phyloP scores from a whole-genome alignment of 1,140 invertebrate species.

The Telenomus remus region DNA sequence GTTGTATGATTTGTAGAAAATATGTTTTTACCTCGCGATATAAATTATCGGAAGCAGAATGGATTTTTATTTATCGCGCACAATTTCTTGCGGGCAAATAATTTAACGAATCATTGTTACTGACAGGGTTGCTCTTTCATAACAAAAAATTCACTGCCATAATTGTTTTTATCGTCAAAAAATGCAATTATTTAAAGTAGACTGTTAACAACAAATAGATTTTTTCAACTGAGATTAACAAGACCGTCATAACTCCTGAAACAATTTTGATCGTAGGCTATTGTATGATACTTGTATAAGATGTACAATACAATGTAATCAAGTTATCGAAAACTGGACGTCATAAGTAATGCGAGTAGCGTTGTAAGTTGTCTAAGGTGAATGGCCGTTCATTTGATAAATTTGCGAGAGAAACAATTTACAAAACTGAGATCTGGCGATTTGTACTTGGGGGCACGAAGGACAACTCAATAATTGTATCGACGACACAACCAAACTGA shows the following conservation, averaged over 20 bases:
- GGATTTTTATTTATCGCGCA: too few relatives aligned
- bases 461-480: background rate
- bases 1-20: too few relatives aligned
- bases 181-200: conserved; percentile 36
- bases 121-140: background rate
- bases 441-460: background rate
- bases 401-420: conserved; percentile 25
- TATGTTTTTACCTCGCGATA: too few relatives aligned
- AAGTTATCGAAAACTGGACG: conserved; percentile 48
- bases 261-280: conserved; percentile 33
- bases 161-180: conserved; percentile 20
- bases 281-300: conserved; percentile 18
- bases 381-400: conserved; percentile 35
- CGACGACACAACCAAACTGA: background rate
- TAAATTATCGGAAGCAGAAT: conserved; percentile 7
- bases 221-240: conserved; percentile 34
- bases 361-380: conserved; percentile 36
- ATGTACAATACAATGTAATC: conserved; percentile 43
- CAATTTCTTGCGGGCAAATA: too few relatives aligned
- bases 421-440: conserved; percentile 24
- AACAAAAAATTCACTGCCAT: conserved; percentile 23
- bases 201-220: conserved; percentile 23
- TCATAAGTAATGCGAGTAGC: conserved; percentile 42
- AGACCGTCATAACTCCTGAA: conserved; percentile 29
- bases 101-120: conserved; percentile 5